A percentile compares a stretch with the other conserved stretches of the same genome.
Conservation (phyloP, 2,113 vertebrate genomes). For the Ceyx margarethae region DNA sequence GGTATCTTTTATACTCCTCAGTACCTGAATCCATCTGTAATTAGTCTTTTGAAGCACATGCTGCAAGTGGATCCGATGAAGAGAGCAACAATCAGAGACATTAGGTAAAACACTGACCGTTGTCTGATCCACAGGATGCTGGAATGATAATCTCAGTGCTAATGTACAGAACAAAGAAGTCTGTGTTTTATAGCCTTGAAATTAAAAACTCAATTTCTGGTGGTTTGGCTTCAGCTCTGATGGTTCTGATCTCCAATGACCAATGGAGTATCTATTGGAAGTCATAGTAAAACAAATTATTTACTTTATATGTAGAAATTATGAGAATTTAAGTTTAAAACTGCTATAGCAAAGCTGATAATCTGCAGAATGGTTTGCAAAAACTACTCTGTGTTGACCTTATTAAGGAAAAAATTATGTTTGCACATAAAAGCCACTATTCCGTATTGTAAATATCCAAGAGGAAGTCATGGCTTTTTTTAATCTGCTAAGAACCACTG, state of each 20-base stretch:
- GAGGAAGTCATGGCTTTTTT: background rate
- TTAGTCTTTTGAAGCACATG: constrained; percentile 95
- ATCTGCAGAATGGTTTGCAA: background rate
- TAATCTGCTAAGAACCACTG: background rate
- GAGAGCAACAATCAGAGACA: constrained; percentile 96
- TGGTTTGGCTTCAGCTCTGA: background rate
- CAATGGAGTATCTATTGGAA: background rate
- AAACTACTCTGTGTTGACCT: background rate
- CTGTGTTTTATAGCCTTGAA: background rate
- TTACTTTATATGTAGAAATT: background rate
- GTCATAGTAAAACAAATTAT: background rate
- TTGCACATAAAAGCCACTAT: background rate
- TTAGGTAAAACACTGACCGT: constrained; percentile 78
- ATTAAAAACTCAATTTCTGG: background rate
- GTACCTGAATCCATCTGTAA: constrained; percentile 91
- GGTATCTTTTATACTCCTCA: constrained; percentile 98
- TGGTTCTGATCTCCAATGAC: background rate
- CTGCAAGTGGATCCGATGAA: constrained; percentile 99
- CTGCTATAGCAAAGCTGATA: background rate
- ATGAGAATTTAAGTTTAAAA: background rate
- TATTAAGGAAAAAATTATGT: background rate
- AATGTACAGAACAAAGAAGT: background rate
- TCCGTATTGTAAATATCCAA: background rate
- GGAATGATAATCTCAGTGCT: background rate
- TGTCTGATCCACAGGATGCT: background rate